A percentile compares a stretch with the other conserved stretches of the same genome.
phyloP scores from a whole-genome alignment of 2,797 vertebrate genomes.

The Megalops cyprinoides region DNA sequence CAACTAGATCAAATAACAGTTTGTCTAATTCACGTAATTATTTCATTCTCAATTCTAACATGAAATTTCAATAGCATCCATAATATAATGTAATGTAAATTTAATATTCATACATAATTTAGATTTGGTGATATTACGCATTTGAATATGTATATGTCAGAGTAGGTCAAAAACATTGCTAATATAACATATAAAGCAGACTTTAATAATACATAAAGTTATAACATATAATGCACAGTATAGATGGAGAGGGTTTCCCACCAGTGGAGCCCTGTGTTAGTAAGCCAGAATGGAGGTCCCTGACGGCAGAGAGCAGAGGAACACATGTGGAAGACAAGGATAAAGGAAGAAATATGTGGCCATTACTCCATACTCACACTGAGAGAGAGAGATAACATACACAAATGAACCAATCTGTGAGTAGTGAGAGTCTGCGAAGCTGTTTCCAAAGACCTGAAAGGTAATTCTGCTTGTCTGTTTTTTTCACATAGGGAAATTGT shows the following conservation, averaged over 20 bases:
- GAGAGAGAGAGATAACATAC: constrained; percentile 24
- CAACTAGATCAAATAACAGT: background rate
- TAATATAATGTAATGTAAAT: background rate
- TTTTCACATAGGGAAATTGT: constrained; percentile 67
- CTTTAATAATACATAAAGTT: too few relatives aligned
- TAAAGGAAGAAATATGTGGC: constrained; percentile 36
- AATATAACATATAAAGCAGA: too few relatives aligned
- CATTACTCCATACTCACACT: constrained; percentile 34
- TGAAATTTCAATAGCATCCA: accelerated
- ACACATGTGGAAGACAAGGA: constrained; percentile 33
- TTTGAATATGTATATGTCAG: background rate
- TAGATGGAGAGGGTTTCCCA: background rate
- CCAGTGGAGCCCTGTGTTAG: background rate
- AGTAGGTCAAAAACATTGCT: background rate
- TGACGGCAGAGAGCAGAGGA: constrained; percentile 33
- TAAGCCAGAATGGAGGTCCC: background rate
- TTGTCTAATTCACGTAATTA: background rate
- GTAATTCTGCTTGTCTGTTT: constrained; percentile 79
- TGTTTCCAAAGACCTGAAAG: constrained; percentile 62
- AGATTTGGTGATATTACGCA: background rate
- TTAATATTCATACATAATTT: background rate
- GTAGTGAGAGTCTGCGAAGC: constrained; percentile 47
- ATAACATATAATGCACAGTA: background rate
- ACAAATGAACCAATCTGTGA: constrained; percentile 62
- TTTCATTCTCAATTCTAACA: too few relatives aligned